Evolutionary conservation across 2,797 vertebrate genomes (phyloP).

Genomic region (Danio tinwini): DNA sequence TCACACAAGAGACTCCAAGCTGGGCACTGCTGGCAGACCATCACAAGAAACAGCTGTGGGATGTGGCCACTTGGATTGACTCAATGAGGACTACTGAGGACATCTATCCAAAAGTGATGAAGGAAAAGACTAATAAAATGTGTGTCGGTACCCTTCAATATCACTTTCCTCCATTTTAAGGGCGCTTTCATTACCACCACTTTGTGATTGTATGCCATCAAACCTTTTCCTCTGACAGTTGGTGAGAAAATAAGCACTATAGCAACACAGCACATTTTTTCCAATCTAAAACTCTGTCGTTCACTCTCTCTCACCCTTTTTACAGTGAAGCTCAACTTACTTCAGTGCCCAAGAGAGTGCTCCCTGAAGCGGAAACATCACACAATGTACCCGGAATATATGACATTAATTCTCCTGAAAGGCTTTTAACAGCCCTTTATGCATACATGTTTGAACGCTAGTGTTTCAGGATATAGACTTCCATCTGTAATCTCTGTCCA

Average conservation of each 20-base stretch:
- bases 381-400: neutral
- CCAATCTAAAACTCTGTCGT: neutral
- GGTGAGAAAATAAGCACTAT: neutral
- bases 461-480: neutral
- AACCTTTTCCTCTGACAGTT: neutral
- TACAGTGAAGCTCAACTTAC: constrained; percentile 13
- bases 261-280: neutral
- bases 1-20: constrained; percentile 10
- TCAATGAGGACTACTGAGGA: neutral
- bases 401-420: constrained; percentile 29
- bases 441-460: constrained; percentile 10
- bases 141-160: neutral
- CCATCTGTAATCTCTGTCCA: neutral
- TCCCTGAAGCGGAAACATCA: constrained; percentile 40
- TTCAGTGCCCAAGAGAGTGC: neutral
- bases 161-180: neutral
- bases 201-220: neutral
- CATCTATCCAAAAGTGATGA: neutral
- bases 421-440: constrained; percentile 14
- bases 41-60: constrained; percentile 24
- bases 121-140: neutral
- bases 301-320: neutral
- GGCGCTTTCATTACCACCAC: neutral
- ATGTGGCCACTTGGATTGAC: neutral
- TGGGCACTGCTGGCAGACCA: constrained; percentile 14